These are phyloP conservation scores for Patella pellucida DNA, from an alignment of 2,888 invertebrate species.

Conservation along the genomic window DNA sequence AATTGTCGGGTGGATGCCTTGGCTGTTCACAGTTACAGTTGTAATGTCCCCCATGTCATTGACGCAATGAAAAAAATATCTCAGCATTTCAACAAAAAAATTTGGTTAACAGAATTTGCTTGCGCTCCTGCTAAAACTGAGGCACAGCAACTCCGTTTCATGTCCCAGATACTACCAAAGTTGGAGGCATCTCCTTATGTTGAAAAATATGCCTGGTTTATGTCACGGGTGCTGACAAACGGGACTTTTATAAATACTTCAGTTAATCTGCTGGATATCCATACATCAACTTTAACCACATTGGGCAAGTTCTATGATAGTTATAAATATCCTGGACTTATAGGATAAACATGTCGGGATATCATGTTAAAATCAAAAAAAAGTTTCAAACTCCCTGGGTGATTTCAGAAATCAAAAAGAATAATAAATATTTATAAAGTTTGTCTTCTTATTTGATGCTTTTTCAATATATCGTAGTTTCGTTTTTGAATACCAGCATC, in stretches of 20 bases:
- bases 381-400: too few species aligned
- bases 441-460: too few species aligned
- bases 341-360: too few species aligned
- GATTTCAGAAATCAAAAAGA: too few species aligned
- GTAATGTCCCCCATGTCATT: constrained; percentile 37
- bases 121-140: constrained; percentile 34
- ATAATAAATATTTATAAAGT: too few species aligned
- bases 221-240: constrained; percentile 23
- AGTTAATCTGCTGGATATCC: constrained; percentile 31
- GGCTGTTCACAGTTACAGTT: constrained; percentile 46
- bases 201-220: constrained; percentile 38
- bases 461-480: too few species aligned
- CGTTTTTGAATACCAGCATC: too few species aligned
- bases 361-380: too few species aligned
- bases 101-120: constrained; percentile 47
- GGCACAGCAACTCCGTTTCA: constrained; percentile 30
- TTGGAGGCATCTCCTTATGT: constrained; percentile 39
- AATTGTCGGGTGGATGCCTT: constrained; percentile 45
- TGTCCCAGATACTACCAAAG: constrained; percentile 36
- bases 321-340: neutral
- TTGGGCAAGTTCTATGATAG: constrained; percentile 39
- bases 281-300: constrained; percentile 25
- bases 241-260: constrained; percentile 15
- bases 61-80: constrained; percentile 29
- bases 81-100: constrained; percentile 35